These are phyloP conservation scores for Pungitius pungitius DNA, from an alignment of 2,113 vertebrate species.

Conservation along the genomic window DNA sequence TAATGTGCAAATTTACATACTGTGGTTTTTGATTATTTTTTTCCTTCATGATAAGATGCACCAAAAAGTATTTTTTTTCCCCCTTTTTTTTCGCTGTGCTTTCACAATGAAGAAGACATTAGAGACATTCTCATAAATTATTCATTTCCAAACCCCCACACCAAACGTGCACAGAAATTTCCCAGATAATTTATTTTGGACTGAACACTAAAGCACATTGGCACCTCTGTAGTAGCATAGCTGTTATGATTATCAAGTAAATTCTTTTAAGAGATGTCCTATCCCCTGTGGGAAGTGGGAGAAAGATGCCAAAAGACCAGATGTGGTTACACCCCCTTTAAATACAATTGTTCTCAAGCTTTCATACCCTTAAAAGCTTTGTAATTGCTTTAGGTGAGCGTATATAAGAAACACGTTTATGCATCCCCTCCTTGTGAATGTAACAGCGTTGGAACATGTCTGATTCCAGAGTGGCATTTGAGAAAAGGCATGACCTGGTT, in stretches of 20 bases:
- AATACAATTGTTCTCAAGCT: conserved; percentile 24
- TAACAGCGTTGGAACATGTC: conserved; percentile 10
- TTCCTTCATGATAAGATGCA: conserved; percentile 65
- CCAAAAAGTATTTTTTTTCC: conserved; percentile 29
- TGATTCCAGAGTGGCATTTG: conserved; percentile 2
- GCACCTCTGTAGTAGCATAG: conserved; percentile 53
- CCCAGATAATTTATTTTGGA: conserved; percentile 67
- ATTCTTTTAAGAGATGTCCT: conserved; percentile 51
- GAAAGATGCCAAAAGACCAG: conserved; percentile 39
- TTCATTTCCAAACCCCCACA: conserved; percentile 62
- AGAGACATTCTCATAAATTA: conserved; percentile 71
- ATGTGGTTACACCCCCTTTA: conserved; percentile 31
- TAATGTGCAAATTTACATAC: conserved; percentile 77
- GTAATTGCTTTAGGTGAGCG: conserved; percentile 30
- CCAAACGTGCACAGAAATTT: conserved; percentile 63
- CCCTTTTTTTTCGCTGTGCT: conserved; percentile 42
- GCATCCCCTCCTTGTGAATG: conserved; percentile 8
- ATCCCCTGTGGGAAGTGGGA: conserved; percentile 39
- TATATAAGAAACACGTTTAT: conserved; percentile 3
- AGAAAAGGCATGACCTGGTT: background rate
- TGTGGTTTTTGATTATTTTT: conserved; percentile 59
- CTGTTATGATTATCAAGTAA: conserved; percentile 53
- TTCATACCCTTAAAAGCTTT: conserved; percentile 33
- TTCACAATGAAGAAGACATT: conserved; percentile 67
- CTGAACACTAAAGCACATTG: conserved; percentile 53